phyloP scores from a whole-genome alignment of 1,140 invertebrate genomes.

The Maconellicoccus hirsutus region DNA sequence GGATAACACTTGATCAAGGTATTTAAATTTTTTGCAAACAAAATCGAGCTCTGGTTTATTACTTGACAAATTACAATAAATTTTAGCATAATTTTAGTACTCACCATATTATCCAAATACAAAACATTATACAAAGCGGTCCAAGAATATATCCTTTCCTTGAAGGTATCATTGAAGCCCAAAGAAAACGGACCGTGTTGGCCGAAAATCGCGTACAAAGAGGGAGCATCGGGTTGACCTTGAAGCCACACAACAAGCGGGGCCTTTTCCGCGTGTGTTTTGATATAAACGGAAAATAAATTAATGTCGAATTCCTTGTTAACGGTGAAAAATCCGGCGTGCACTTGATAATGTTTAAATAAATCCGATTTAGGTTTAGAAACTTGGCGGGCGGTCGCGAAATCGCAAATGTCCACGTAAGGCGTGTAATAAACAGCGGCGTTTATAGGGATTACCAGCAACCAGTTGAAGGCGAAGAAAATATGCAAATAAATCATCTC shows the following conservation, averaged over 20 bases:
- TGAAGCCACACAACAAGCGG: slow-evolving; percentile 70
- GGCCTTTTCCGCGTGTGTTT: slow-evolving; percentile 29
- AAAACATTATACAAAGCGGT: slow-evolving; percentile 34
- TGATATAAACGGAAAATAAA: slow-evolving; percentile 24
- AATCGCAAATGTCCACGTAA: not conserved
- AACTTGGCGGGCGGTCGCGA: not conserved
- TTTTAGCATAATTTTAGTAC: not conserved
- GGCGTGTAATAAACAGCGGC: not conserved
- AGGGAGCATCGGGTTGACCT: slow-evolving; percentile 68
- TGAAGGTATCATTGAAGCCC: slow-evolving; percentile 32
- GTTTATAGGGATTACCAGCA: not conserved
- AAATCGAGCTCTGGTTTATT: too few species aligned
- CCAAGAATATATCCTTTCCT: slow-evolving; percentile 27
- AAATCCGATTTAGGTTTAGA: not conserved
- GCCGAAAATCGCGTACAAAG: slow-evolving; percentile 64
- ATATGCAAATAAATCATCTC: too few species aligned
- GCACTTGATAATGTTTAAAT: not conserved
- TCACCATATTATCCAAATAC: slow-evolving; percentile 60
- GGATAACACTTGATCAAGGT: too few species aligned
- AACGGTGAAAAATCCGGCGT: not conserved
- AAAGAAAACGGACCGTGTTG: slow-evolving; percentile 48
- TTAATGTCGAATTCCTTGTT: not conserved
- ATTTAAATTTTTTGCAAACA: too few species aligned
- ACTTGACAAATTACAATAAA: too few species aligned
- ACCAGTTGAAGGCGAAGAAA: too few species aligned